phyloP scores from a whole-genome alignment of 2,888 invertebrate genomes.

The Drosophila kokeensis region DNA sequence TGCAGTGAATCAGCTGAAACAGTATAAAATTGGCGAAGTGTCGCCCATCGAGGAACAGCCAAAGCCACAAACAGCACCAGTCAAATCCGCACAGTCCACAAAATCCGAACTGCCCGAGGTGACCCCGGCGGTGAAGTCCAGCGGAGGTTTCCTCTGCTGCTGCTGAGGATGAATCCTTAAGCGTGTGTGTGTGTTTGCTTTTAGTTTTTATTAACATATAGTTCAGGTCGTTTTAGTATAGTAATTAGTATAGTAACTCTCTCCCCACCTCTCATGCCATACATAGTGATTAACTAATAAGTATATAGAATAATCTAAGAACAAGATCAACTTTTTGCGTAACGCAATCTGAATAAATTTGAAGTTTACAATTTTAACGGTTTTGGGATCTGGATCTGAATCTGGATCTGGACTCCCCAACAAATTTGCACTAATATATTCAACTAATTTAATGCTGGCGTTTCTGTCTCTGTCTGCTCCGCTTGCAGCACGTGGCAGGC shows the following conservation, averaged over 20 bases:
- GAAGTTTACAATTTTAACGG: conserved; percentile 1
- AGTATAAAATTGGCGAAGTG: conserved; percentile 89
- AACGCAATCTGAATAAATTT: conserved; percentile 46
- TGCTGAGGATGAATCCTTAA: conserved; percentile 9
- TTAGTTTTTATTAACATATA: conserved; percentile 44
- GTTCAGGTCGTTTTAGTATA: conserved; percentile 57
- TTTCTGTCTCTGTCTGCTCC: neutral
- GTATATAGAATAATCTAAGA: conserved; percentile 23
- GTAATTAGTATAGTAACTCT: conserved; percentile 34
- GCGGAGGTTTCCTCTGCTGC: conserved; percentile 47
- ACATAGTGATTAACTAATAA: conserved; percentile 40
- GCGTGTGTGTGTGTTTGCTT: neutral
- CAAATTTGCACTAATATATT: conserved; percentile 48
- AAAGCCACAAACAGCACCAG: neutral
- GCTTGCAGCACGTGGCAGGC: conserved; percentile 82
- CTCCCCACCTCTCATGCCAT: neutral
- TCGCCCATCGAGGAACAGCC: conserved; percentile 65
- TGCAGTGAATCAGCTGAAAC: conserved; percentile 87
- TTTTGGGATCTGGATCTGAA: neutral
- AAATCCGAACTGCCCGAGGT: neutral
- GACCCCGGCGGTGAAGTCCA: conserved; percentile 28
- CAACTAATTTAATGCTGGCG: conserved; percentile 19
- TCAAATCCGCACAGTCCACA: neutral
- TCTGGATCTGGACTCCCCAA: neutral
- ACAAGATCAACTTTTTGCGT: conserved; percentile 56